Evolutionary conservation across 2,797 vertebrate genomes (phyloP).

Genomic region (Phalanger gymnotis): DNA sequence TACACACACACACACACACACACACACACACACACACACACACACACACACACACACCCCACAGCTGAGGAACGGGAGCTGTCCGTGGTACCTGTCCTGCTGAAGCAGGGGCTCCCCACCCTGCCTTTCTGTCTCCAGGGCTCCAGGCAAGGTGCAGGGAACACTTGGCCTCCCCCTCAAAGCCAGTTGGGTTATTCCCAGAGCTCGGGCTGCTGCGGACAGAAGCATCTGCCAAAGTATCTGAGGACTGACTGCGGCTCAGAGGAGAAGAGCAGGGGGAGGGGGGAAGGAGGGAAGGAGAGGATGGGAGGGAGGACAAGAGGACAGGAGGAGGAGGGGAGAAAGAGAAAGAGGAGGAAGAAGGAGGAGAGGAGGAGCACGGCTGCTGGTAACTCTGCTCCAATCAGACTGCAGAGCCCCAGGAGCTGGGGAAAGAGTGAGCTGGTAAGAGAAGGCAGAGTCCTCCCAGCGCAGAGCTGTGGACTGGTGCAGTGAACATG

Average conservation of each 20-base stretch:
- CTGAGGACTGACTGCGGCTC: conserved; percentile 56
- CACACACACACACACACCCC: background rate
- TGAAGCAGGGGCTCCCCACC: conserved; percentile 24
- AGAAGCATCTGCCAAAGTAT: background rate
- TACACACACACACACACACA: too few species aligned
- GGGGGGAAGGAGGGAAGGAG: conserved; percentile 25
- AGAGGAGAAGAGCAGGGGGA: conserved; percentile 58
- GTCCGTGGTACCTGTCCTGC: conserved; percentile 59
- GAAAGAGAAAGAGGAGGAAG: background rate
- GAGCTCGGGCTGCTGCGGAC: accelerated
- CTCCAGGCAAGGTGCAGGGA: accelerated
- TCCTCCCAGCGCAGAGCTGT: background rate
- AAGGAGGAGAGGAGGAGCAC: background rate
- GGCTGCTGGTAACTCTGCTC: background rate
- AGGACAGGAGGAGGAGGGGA: background rate
- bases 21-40: too few species aligned
- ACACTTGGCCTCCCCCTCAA: accelerated
- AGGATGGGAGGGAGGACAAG: too few species aligned
- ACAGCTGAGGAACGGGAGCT: accelerated
- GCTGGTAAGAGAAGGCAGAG: background rate
- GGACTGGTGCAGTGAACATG: background rate
- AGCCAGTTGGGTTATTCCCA: background rate
- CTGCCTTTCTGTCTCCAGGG: background rate
- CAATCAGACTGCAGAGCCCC: background rate
- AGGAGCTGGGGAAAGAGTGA: background rate